Conservation (phyloP, 1,140 invertebrate genomes). For the Rhynchophorus ferrugineus region DNA sequence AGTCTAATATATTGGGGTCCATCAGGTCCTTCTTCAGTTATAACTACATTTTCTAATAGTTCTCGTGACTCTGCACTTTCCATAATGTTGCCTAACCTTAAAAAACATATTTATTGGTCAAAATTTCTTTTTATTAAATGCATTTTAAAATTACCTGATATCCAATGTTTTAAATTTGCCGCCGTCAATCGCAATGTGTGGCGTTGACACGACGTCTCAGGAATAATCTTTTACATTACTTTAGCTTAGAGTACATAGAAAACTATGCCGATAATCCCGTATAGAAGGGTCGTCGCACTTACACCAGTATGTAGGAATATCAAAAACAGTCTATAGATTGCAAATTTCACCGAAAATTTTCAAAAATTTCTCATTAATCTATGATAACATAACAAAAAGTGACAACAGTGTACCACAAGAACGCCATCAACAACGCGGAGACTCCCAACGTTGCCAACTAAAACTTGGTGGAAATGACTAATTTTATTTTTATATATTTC, state of each 20-base stretch:
- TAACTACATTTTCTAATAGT: conserved; percentile 37
- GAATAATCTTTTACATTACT: conserved; percentile 29
- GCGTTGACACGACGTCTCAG: conserved; percentile 39
- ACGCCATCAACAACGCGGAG: conserved; percentile 24
- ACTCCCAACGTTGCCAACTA: conserved; percentile 16
- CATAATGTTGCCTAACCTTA: neutral
- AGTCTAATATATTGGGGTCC: conserved; percentile 37
- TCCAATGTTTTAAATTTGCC: conserved; percentile 27
- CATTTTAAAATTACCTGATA: conserved; percentile 8
- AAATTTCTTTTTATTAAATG: too few relatives aligned
- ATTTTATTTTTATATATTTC: neutral
- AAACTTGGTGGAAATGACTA: conserved; percentile 7
- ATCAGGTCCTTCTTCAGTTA: conserved; percentile 27
- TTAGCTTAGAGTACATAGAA: conserved; percentile 16
- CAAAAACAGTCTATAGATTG: neutral
- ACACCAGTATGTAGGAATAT: conserved; percentile 12
- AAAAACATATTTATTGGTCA: too few relatives aligned
- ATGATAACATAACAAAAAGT: conserved; percentile 31
- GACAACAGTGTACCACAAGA: conserved; percentile 35
- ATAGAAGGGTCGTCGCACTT: neutral
- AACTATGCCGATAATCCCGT: conserved; percentile 8
- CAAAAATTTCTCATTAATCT: conserved; percentile 17
- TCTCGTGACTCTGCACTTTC: conserved; percentile 28
- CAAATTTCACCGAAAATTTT: conserved; percentile 6
- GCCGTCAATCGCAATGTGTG: conserved; percentile 26